Evolutionary conservation across 2,113 vertebrate species (phyloP), one percentile per base, ranked within the genome.

Genomic region (Urocynchramus pylzowi): DNA sequence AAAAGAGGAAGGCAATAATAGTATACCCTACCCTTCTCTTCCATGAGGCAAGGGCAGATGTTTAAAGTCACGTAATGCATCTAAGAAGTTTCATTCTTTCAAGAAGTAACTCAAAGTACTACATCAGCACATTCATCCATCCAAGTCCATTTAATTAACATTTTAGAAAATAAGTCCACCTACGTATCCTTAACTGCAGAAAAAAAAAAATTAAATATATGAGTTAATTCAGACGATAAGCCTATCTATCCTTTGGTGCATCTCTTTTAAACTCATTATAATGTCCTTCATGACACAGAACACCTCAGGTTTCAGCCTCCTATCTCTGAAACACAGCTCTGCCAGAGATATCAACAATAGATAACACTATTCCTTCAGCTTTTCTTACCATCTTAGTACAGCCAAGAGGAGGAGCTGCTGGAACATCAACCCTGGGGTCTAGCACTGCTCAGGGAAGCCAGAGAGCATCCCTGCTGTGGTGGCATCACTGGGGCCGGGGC

Each of bases 381-480:
- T 85, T 49, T 75, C n/a, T 45, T 59, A 42, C 1, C 1, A 18
- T 27, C 9, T 61, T 26, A 24, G 15, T 16, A n/a, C 4, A 60
- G 18, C 18, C n/a, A 49, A 80, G 35, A 26, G 28, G 11, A 79
- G 31, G 20, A 52, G 9, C 22, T 67, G 19, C 45, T 65, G n/a
- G 28, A 31, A 49, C 14, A n/a, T 52, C 30, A 41, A 13, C 2
- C 2, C 1, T 0, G 0, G 11, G 6, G 24, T 12, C 57, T 26
- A 9, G 42, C 11, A 89, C n/a, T 49, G 31, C 22, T 64, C 35
- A n/a, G 26, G 11, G 22, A 18, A 64, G 27, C 10, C 24, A 35
- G 28, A 67, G 26, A 57, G 6, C 0, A 0, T 21, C 13, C 13
- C 10, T 67, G 6, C 37, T 35, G 12, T 1, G 1, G 12, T 1